Evolutionary conservation across 2,797 vertebrate species (phyloP), one percentile per base, ranked within the genome.

Genomic region (Acipenser ruthenus): DNA sequence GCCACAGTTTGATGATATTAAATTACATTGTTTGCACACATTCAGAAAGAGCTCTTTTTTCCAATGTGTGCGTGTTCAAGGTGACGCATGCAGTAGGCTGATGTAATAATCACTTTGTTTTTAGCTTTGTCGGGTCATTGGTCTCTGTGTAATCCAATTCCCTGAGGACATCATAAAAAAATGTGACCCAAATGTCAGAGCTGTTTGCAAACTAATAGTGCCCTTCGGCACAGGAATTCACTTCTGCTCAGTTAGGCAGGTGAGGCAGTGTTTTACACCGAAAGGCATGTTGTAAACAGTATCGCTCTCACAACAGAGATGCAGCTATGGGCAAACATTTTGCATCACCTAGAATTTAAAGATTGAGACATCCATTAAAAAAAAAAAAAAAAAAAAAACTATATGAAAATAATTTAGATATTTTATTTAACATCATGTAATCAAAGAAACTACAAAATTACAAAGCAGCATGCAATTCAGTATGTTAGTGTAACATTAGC

Each of bases 201-300:
- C 55, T 58, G 55, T 58, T 58, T 58, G 55, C 55, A 58, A 58
- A n/a, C 55, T 13, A 58, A n/a, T 13, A 58, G 7, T 58, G 13
- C 13, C 11, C 55, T 58, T 58, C 13, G 55, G 55, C 10, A 12
- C 55, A 58, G 55, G 10, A 58, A 11, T 6, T 58, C 13, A 58
- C 11, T 58, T 58, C 55, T 58, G 55, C 55, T 58, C 55, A 12
- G 13, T 13, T 58, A 58, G 13, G 55, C 55, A 58, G 12, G 55
- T 58, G 11, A 58, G n/a, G 62, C 10, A 50, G 13, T 13, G 62
- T 10, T 52, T 12, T 10, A 7, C 52, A 8, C 1, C 10, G 13
- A 68, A 1, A 1, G 4, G 7, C 58, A 0, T 3, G 68, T 70
- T 10, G 60, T 6, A 15, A 15, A n/a, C 62, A 6, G n/a, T 6